Evolutionary conservation across 2,113 vertebrate species (phyloP), one percentile per base, ranked within the genome.

Genomic region (Murina feae): DNA sequence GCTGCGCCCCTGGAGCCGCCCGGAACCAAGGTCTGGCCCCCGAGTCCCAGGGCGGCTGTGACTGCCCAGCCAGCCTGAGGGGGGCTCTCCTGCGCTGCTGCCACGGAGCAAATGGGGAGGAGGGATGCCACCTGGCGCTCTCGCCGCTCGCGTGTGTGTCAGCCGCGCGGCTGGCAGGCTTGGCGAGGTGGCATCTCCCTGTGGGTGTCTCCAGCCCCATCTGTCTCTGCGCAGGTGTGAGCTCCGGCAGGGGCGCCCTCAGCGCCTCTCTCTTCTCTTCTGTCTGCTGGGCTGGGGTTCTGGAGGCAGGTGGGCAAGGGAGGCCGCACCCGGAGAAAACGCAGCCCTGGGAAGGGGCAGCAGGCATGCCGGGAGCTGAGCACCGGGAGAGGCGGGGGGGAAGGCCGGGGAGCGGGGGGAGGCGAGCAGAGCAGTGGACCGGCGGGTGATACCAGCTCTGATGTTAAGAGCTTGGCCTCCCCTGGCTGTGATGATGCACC

Each of bases 201-300:
- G 0, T 0, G 68, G 71, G 75, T 60, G 28, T 71, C 94, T 78
- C 69, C 55, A 42, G 78, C 12, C 92, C 94, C 49, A 0, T 86
- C 93, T 87, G 89, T 60, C 60, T 87, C 0, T 0, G 81, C 32
- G 1, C 88, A 85, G 96, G 82, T 75, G 55, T 71, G 90, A 71
- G 92, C 6, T 6, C 4, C 0, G 0, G 16, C 44, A 0, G 1
- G 28, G 58, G 32, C 0, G 4, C 55, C 32, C 63, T 42, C 1
- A 1, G 11, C 8, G 0, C 30, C 23, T 9, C 10, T 6, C 32
- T 35, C 21, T 28, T 14, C 82, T 63, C 18, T 13, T 37, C 55
- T 10, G 39, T 25, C 25, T 13, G 6, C 10, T 1, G 13, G 49
- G 23, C 44, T 0, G 5, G 60, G 66, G 0, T 11, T 20, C 12